Base-by-base conservation (phyloP, 2,888 invertebrate species). In the Meteorus colon region DNA sequence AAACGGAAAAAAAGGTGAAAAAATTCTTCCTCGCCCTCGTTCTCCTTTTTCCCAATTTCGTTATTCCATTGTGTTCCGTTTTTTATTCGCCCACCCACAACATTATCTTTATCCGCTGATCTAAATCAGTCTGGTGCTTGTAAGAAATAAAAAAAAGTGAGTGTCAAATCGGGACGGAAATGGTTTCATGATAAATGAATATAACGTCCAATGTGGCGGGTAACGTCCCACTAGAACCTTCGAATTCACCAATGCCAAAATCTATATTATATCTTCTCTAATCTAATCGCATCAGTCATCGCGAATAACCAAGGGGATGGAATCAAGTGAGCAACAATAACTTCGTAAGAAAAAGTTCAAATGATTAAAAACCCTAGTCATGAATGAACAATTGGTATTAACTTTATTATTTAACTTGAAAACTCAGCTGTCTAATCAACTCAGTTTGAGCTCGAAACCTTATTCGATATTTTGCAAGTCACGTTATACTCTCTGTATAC, bases 391-490 rank as follows among this genome's bases (percentile, higher is more conserved):
- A 24, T 55, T 24, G 8, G 6, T n/a, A 55, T 55, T 24, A 55
- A 8, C 19, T n/a, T 19, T 6, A 19, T 19, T 24, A 55, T 55
- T 8, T 24, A 24, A 55, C 55, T 24, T n/a, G 19, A 55, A 19
- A n/a, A 19, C 60, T 71, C 16, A 27, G 2, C 41, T 63, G 48
- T 63, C 14, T 51, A 72, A 72, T 72, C 63, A 63, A 41, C 51
- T 60, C 31, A 31, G 5, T 12, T 62, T 63, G 45, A 31, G 72
- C 63, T 41, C 63, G 8, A 48, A 51, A 59, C 59, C 55, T 76
- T 73, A 74, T 62, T 77, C 75, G 76, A 81, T 80, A 75, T 77
- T 78, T 80, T 55, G 19, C 75, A 75, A 74, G 78, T 81, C 79
- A 78, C 75, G 78, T 79, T 77, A 74, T 75, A 76, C 55, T 73